Conservation (phyloP, 2,888 invertebrate genomes). For the Griposia aprilina region DNA sequence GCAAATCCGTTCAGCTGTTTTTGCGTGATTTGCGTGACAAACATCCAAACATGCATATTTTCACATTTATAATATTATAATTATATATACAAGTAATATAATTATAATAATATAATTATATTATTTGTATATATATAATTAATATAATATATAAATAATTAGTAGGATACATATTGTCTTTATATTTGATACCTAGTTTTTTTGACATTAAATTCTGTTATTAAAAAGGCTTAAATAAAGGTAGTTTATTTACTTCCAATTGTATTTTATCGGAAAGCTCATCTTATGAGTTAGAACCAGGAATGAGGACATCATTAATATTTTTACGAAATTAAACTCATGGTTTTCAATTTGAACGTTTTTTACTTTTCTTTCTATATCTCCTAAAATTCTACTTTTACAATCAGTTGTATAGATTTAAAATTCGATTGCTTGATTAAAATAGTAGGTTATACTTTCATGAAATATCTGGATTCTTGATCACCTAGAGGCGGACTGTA, state of each 20-base stretch:
- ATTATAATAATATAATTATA: no score
- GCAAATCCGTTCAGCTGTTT: neutral
- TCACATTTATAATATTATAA: neutral
- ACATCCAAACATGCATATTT: neutral
- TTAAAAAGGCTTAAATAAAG: no score
- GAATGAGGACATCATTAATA: neutral
- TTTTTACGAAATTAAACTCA: no score
- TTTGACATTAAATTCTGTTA: no score
- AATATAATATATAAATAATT: no score
- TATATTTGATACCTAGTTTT: neutral
- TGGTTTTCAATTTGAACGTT: no score
- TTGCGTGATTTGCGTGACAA: neutral
- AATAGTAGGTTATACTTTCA: neutral
- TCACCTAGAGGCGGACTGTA: slow-evolving; percentile 11
- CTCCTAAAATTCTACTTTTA: neutral
- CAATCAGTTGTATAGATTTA: neutral
- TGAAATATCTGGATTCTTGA: slow-evolving; percentile 15
- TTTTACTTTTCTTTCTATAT: neutral
- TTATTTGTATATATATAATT: no score
- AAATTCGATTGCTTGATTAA: slow-evolving; percentile 21
- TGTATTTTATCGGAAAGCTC: neutral
- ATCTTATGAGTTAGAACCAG: no score
- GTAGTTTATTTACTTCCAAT: neutral
- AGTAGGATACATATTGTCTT: neutral
- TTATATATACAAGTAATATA: no score